Percentiles rank a stretch among this genome's conserved stretches.
Conservation (phyloP, 2,113 vertebrate species). For the Propithecus coquereli region DNA sequence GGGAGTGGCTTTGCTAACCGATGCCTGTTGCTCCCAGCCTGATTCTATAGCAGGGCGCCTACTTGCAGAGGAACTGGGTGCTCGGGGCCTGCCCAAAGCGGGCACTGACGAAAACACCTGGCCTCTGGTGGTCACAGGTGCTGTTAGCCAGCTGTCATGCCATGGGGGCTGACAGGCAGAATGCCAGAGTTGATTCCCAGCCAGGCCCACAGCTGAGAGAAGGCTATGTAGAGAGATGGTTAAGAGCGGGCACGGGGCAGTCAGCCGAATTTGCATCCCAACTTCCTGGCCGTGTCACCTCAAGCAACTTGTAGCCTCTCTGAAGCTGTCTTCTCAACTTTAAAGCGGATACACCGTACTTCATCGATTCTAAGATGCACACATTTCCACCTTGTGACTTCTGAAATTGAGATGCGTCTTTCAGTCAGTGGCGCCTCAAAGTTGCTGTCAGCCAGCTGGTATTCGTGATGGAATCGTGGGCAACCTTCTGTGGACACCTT, state of each 20-base stretch:
- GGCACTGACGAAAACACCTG: neutral
- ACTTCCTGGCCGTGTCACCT: neutral
- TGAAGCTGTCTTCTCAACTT: slow-evolving; percentile 16
- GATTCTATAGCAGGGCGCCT: neutral
- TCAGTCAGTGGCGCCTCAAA: slow-evolving; percentile 57
- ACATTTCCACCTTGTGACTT: slow-evolving; percentile 2
- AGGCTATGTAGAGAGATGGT: neutral
- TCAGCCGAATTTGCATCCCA: neutral
- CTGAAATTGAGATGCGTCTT: slow-evolving; percentile 64
- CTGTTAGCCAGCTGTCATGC: neutral
- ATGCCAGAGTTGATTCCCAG: neutral
- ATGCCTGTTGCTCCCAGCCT: neutral
- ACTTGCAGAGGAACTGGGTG: neutral
- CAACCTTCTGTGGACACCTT: slow-evolving; percentile 46
- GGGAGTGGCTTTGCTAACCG: neutral
- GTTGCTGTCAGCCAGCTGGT: slow-evolving; percentile 65
- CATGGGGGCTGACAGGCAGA: neutral
- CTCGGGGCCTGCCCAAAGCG: neutral
- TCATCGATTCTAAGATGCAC: slow-evolving; percentile 57
- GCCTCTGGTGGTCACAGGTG: neutral
- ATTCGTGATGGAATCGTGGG: slow-evolving; percentile 44
- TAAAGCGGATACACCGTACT: neutral
- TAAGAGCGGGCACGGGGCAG: neutral
- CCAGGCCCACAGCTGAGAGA: neutral
- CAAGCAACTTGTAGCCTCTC: slow-evolving; percentile 1